Conservation (phyloP, 2,797 vertebrate genomes). For the Melanotaenia boesemani region DNA sequence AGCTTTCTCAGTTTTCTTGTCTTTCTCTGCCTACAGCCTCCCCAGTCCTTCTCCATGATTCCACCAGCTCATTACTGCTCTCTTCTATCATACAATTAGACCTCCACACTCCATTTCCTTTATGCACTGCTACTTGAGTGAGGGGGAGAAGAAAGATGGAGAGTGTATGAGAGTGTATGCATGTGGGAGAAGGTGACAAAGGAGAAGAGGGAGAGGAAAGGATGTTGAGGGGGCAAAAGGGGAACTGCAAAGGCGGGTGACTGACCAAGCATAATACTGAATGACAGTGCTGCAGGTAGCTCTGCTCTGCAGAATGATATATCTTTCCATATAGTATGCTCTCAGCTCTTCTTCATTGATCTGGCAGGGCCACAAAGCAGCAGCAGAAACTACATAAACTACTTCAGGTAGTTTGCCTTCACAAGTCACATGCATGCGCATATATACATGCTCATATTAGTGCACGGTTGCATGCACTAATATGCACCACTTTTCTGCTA, state of each 20-base stretch:
- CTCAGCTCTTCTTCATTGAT: conserved; percentile 45
- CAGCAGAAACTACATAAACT: conserved; percentile 36
- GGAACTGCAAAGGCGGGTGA: conserved; percentile 54
- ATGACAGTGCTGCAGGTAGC: conserved; percentile 58
- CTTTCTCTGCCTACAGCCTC: conserved; percentile 30
- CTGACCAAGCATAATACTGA: conserved; percentile 65
- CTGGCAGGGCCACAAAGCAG: conserved; percentile 25
- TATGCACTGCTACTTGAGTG: conserved; percentile 33
- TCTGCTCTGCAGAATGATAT: conserved; percentile 35
- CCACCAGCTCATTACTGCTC: conserved; percentile 62
- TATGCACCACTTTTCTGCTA: too few relatives aligned
- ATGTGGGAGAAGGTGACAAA: conserved; percentile 26
- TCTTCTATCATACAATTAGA: conserved; percentile 72
- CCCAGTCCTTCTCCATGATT: conserved; percentile 30
- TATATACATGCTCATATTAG: too few relatives aligned
- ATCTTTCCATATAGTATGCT: conserved; percentile 35
- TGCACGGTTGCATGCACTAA: too few relatives aligned
- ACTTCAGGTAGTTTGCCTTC: conserved; percentile 14
- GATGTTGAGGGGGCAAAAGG: conserved; percentile 44
- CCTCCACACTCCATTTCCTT: conserved; percentile 51
- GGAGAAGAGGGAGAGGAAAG: conserved; percentile 19
- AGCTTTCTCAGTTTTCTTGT: conserved; percentile 38
- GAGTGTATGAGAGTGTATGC: conserved; percentile 31
- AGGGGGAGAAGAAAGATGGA: conserved; percentile 30
- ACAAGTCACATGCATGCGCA: too few relatives aligned